phyloP scores from a whole-genome alignment of 1,140 invertebrate genomes.

The Drosophila mayri region DNA sequence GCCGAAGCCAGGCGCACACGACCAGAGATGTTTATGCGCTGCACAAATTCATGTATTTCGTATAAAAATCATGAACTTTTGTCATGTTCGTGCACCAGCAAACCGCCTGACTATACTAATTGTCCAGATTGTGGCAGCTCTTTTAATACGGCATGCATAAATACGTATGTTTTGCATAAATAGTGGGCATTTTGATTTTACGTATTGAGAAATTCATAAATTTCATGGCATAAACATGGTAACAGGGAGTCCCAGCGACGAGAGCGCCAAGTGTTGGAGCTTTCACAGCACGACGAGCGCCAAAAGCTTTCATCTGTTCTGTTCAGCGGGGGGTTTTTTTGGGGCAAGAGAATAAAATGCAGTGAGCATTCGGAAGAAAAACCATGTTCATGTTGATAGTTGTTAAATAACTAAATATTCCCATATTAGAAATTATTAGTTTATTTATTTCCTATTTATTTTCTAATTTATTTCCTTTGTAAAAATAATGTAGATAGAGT shows the following conservation, averaged over 20 bases:
- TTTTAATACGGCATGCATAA: not conserved
- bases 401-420: not conserved
- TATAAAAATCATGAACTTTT: not conserved
- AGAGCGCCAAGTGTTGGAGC: slow-evolving; percentile 8
- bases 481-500: not conserved
- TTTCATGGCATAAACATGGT: not conserved
- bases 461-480: too few relatives aligned
- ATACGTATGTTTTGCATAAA: not conserved
- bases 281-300: not conserved
- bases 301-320: slow-evolving; percentile 27
- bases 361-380: not conserved
- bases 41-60: not conserved
- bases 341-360: not conserved
- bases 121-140: too few relatives aligned
- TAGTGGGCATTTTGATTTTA: not conserved
- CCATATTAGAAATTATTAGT: not conserved
- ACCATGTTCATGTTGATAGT: not conserved
- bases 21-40: not conserved
- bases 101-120: not conserved
- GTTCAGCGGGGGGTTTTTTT: not conserved
- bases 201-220: not conserved
- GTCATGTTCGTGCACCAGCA: not conserved
- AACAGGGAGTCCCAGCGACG: not conserved
- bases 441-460: not conserved
- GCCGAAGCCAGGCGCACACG: not conserved